phyloP scores from a whole-genome alignment of 1,140 invertebrate species.

The Drosophila rhopaloa region DNA sequence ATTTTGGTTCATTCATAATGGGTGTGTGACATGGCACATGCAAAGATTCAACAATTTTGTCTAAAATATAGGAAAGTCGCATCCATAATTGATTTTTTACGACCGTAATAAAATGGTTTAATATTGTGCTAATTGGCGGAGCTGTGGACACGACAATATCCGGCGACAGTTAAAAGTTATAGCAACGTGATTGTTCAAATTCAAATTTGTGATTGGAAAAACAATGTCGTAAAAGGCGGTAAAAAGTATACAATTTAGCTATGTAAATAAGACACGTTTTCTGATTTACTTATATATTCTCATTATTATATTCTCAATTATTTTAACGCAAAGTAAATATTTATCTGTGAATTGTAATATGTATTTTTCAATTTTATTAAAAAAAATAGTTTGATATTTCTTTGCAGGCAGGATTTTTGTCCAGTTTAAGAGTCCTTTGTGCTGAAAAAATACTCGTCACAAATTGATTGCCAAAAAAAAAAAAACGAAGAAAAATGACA shows the following conservation, averaged over 20 bases:
- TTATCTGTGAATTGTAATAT: not conserved
- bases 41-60: conserved; percentile 21
- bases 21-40: conserved; percentile 50
- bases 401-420: not conserved
- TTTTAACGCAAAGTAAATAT: too few relatives aligned
- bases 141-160: conserved; percentile 52
- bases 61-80: conserved; percentile 40
- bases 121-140: conserved; percentile 65
- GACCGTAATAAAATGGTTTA: conserved; percentile 57
- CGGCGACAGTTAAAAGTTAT: conserved; percentile 55
- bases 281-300: too few relatives aligned
- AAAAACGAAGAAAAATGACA: not conserved
- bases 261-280: too few relatives aligned
- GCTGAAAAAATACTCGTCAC: not conserved
- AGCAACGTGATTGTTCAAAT: conserved; percentile 25
- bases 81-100: conserved; percentile 55
- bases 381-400: not conserved
- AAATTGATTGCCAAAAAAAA: conserved; percentile 4
- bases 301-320: too few relatives aligned
- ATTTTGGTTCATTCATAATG: conserved; percentile 47
- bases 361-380: not conserved
- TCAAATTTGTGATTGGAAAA: not conserved
- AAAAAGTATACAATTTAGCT: not conserved
- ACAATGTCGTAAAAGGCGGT: not conserved
- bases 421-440: not conserved